phyloP scores from a whole-genome alignment of 2,888 invertebrate genomes.

The Empis stercorea region DNA sequence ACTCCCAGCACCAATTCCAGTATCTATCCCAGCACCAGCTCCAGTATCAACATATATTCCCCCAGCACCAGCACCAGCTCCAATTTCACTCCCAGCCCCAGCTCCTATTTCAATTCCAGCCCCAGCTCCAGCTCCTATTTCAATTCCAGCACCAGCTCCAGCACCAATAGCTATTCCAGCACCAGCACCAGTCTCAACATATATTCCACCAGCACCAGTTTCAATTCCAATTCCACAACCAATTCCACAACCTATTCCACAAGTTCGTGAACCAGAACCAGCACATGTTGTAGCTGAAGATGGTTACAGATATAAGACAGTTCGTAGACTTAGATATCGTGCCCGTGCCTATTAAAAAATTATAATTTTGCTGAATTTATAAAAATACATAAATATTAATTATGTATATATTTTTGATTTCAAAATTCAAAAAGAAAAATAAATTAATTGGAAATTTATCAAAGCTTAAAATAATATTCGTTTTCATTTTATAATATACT shows the following conservation, averaged over 20 bases:
- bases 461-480: too few relatives aligned
- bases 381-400: too few relatives aligned
- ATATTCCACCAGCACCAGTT: not conserved
- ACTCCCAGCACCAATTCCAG: not conserved
- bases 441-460: too few relatives aligned
- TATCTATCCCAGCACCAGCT: not conserved
- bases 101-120: not conserved
- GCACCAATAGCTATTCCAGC: not conserved
- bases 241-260: not conserved
- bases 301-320: conserved; percentile 17
- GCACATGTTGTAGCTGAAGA: conserved; percentile 10
- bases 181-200: not conserved
- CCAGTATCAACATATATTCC: not conserved
- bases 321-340: not conserved
- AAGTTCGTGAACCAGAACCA: not conserved
- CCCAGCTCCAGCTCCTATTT: not conserved
- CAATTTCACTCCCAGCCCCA: not conserved
- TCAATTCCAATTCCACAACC: not conserved
- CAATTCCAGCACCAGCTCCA: not conserved
- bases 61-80: not conserved
- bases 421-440: too few relatives aligned
- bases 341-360: too few relatives aligned
- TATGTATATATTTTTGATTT: too few relatives aligned
- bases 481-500: too few relatives aligned
- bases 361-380: too few relatives aligned